phyloP scores from a whole-genome alignment of 2,888 invertebrate genomes.

The Synanthedon vespiformis region DNA sequence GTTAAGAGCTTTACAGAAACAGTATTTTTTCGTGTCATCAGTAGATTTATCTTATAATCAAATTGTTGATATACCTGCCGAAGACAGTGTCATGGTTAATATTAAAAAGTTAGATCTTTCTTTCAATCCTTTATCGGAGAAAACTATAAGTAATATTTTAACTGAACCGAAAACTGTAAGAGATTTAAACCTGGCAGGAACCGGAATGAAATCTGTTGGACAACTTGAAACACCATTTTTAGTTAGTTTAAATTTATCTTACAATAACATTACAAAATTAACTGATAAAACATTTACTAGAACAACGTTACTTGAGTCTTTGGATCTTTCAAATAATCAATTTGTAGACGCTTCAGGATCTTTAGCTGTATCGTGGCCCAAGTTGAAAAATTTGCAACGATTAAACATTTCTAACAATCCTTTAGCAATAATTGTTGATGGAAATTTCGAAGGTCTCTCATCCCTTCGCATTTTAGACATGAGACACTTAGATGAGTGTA shows the following conservation, averaged over 20 bases:
- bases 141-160: constrained; percentile 80
- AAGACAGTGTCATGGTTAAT: constrained; percentile 88
- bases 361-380: constrained; percentile 76
- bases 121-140: constrained; percentile 82
- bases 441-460: constrained; percentile 79
- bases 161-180: constrained; percentile 91
- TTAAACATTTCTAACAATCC: constrained; percentile 88
- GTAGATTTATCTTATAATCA: constrained; percentile 84
- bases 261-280: constrained; percentile 77
- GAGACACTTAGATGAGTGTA: constrained; percentile 75
- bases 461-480: constrained; percentile 76
- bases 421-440: constrained; percentile 80
- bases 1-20: constrained; percentile 81
- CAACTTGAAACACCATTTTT: constrained; percentile 88
- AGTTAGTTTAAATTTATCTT: constrained; percentile 80
- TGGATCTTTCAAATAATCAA: constrained; percentile 83
- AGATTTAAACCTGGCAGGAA: constrained; percentile 83
- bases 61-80: constrained; percentile 83
- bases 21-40: constrained; percentile 84
- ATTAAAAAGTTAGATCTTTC: constrained; percentile 88
- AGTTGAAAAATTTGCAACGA: constrained; percentile 76
- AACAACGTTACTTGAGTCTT: constrained; percentile 80
- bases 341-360: constrained; percentile 71
- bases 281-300: constrained; percentile 79
- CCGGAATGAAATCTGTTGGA: constrained; percentile 76